A percentile compares a stretch with the other conserved stretches of the same genome.
These are phyloP conservation scores for Physella acuta DNA, from an alignment of 1,140 invertebrate genomes.

Conservation along the genomic window DNA sequence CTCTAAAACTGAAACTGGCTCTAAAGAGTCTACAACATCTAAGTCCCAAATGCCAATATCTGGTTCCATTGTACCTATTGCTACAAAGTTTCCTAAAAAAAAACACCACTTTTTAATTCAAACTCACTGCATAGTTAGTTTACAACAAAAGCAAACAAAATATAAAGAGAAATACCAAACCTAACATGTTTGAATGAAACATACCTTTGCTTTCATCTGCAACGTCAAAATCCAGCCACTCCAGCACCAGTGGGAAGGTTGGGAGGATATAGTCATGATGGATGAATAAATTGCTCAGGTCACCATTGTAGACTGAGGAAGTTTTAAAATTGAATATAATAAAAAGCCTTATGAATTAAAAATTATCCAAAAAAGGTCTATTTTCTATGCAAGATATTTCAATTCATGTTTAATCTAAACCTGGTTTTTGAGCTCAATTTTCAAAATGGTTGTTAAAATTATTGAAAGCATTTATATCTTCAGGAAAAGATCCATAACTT, in stretches of 20 bases:
- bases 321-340: too few species aligned
- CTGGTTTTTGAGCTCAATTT: too few species aligned
- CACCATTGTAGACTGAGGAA: constrained; percentile 83
- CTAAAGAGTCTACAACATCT: constrained; percentile 85
- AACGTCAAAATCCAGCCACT: constrained; percentile 87
- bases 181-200: too few species aligned
- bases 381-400: too few species aligned
- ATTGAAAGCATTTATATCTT: too few species aligned
- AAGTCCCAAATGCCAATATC: constrained; percentile 94
- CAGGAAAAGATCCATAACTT: too few species aligned
- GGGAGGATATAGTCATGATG: constrained; percentile 90
- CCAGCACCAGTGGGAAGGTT: constrained; percentile 85
- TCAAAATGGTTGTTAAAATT: too few species aligned
- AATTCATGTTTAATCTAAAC: too few species aligned
- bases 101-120: background rate
- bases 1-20: constrained; percentile 80
- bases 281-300: constrained; percentile 83
- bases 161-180: too few species aligned
- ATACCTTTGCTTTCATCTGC: constrained; percentile 67
- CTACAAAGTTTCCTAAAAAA: constrained; percentile 63
- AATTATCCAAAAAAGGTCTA: too few species aligned
- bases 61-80: constrained; percentile 87
- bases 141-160: background rate
- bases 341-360: too few species aligned
- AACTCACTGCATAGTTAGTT: background rate